Evolutionary conservation across 1,140 invertebrate species (phyloP).

Genomic region (Panagrolaimus sp.): DNA sequence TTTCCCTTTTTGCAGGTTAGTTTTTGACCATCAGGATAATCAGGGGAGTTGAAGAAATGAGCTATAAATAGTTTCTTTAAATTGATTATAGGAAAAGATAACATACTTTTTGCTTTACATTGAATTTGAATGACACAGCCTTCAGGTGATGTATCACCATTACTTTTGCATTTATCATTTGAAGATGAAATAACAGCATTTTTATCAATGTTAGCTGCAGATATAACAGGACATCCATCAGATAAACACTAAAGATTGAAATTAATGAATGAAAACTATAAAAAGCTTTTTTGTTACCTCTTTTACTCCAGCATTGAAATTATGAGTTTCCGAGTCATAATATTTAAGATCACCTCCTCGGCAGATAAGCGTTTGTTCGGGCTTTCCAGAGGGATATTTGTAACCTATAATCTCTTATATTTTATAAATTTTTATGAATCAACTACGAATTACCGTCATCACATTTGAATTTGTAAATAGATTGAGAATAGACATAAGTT

Average conservation of each 20-base stretch:
- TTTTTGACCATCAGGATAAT: background rate
- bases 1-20: background rate
- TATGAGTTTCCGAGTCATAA: background rate
- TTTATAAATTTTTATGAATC: background rate
- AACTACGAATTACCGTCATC: background rate
- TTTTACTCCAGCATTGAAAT: background rate
- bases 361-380: background rate
- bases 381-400: background rate
- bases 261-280: no score
- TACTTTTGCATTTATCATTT: background rate
- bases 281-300: no score
- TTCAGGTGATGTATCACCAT: background rate
- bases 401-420: no score
- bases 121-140: background rate
- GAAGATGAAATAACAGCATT: background rate
- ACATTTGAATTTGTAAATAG: background rate
- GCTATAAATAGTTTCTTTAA: background rate
- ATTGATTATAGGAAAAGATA: background rate
- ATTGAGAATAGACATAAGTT: background rate
- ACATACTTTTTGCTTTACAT: constrained; percentile 5
- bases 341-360: background rate
- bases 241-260: background rate
- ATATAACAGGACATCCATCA: background rate
- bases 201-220: constrained; percentile 1
- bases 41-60: background rate